Evolutionary conservation across 2,797 vertebrate genomes (phyloP).

Genomic region (Adrianichthys oophorus): DNA sequence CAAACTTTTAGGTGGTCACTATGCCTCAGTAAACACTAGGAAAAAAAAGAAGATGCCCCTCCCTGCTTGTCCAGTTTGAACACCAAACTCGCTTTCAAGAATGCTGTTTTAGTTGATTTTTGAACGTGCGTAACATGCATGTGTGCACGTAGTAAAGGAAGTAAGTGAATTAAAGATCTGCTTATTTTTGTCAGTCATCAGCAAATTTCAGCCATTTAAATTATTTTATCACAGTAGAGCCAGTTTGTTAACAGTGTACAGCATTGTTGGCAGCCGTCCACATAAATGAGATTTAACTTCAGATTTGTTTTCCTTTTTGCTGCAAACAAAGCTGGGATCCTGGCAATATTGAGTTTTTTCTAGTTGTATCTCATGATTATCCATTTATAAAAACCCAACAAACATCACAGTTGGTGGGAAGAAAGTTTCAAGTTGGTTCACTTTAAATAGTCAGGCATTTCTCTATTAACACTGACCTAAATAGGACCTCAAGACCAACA

Average conservation of each 20-base stretch:
- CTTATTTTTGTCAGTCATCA: not conserved
- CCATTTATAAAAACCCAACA: conserved; percentile 6
- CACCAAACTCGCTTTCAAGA: too few species aligned
- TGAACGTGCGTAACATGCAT: too few species aligned
- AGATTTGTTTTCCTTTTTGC: not conserved
- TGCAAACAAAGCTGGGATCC: not conserved
- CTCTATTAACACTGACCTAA: conserved; percentile 18
- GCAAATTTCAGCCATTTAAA: not conserved
- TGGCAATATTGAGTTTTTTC: not conserved
- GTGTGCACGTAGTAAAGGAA: not conserved
- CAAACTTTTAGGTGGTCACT: too few species aligned
- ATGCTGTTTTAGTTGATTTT: too few species aligned
- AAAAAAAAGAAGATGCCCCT: too few species aligned
- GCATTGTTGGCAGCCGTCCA: not conserved
- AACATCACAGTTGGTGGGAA: not conserved
- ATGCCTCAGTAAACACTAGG: too few species aligned
- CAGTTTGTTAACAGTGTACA: not conserved
- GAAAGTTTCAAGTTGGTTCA: conserved; percentile 4
- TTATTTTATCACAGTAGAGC: not conserved
- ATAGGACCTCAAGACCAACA: conserved; percentile 17
- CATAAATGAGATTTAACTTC: not conserved
- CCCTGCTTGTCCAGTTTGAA: too few species aligned
- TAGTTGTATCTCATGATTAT: not conserved
- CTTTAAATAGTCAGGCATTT: conserved; percentile 22
- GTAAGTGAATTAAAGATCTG: not conserved